Evolutionary conservation across 2,797 vertebrate species (phyloP).

Genomic region (Parauchenoglanis ngamensis): DNA sequence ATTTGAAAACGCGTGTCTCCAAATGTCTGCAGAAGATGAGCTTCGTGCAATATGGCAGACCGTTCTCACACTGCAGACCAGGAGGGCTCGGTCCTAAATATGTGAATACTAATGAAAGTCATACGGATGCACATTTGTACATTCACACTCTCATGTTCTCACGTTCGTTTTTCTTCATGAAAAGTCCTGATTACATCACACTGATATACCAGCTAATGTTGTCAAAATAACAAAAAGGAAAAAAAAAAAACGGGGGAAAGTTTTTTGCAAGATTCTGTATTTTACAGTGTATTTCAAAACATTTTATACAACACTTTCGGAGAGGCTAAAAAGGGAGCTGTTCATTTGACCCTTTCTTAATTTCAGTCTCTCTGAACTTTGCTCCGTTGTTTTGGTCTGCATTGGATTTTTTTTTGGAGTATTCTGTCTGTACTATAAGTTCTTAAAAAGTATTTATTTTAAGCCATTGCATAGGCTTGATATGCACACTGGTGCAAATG

Average conservation of each 20-base stretch:
- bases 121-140: constrained; percentile 73
- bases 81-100: constrained; percentile 65
- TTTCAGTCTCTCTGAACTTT: constrained; percentile 71
- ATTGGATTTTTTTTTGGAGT: constrained; percentile 68
- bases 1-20: background rate
- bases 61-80: constrained; percentile 50
- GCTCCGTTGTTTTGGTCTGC: constrained; percentile 67
- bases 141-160: constrained; percentile 66
- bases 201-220: constrained; percentile 82
- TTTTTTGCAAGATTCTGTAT: constrained; percentile 81
- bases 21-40: constrained; percentile 47
- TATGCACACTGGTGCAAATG: constrained; percentile 67
- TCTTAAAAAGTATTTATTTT: constrained; percentile 84
- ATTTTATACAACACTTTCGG: constrained; percentile 77
- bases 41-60: constrained; percentile 59
- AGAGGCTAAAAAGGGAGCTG: constrained; percentile 63
- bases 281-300: constrained; percentile 75
- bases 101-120: constrained; percentile 76
- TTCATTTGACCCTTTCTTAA: constrained; percentile 60
- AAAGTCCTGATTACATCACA: constrained; percentile 70
- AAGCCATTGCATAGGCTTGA: constrained; percentile 70
- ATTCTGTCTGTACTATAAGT: constrained; percentile 79
- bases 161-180: constrained; percentile 55
- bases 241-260: constrained; percentile 44
- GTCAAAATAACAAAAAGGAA: constrained; percentile 76